Base-by-base conservation (phyloP, 2,797 vertebrate genomes). In the Morus bassanus region DNA sequence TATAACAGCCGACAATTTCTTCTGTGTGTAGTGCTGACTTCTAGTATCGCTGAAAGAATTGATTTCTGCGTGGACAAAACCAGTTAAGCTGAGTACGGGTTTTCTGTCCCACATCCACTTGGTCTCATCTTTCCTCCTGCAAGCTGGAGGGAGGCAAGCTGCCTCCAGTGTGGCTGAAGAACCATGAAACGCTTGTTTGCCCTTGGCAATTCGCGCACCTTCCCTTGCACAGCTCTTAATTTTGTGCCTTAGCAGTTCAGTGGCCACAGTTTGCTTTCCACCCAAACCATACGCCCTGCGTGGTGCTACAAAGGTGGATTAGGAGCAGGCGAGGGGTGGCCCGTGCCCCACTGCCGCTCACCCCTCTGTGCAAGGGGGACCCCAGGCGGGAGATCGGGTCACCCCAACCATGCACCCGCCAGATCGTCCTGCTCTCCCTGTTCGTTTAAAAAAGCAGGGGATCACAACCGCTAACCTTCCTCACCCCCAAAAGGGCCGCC, bases 141-240 rank as follows among this genome's bases (percentile, higher is more conserved):
- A 6, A 6, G 46, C 59, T 22, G 30, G 37, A 6, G 60, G 30
- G 37, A 6, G 60, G 18, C 46, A n/a, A 28, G 46, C 37, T 28
- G 75, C 75, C 74, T 25, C 6, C 2, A 5, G 16, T 3, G 30
- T 12, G 33, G 31, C 39, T 11, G 37, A 23, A 15, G 33, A 31
- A 17, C 25, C 25, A 2, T 3, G 76, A 9, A 13, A 6, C n/a
- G 5, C 13, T 14, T 7, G 11, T 30, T 28, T 27, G 59, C 25
- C 48, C 60, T n/a, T 6, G 59, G 30, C 46, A 3, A 7, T 8
- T 6, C 1, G 0, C 23, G 18, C 11, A 5, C 60, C 24, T n/a
- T 18, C 60, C 60, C 75, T 28, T 22, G 48, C 30, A 15, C 31
- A 1, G 37, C 24, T 22, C 35, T 27, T n/a, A 2, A 5, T 15